Evolutionary conservation across 2,113 vertebrate genomes (phyloP), one percentile per base, ranked within the genome.

Genomic region (Oreochromis spilurus): DNA sequence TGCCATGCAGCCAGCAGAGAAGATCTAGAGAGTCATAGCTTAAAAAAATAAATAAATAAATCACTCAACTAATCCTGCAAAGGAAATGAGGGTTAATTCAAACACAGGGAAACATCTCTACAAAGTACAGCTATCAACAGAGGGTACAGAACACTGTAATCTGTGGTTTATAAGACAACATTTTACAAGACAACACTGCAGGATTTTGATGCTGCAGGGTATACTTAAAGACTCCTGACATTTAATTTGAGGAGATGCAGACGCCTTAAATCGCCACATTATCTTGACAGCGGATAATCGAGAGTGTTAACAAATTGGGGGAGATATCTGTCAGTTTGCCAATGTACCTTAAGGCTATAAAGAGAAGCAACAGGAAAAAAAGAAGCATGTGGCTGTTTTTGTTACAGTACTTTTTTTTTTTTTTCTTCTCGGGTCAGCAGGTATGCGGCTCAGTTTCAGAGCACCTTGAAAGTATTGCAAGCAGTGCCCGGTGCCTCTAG

Each of bases 261-360:
- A 91, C 75, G 86, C 86, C 84, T 93, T 60, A 82, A 85, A 88
- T 45, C 85, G 82, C 54, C 84, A 91, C 62, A 70, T 90, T 92
- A 88, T 62, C 53, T 78, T 93, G 87, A 90, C 85, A 89, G 85
- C 81, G 57, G 78, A 86, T 92, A 83, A 95, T 93, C 85, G 45
- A 21, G 58, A 86, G 90, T 93, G 94, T 88, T 54, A 83, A 91
- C 84, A 89, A 90, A 94, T 90, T 85, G 67, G 81, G 58, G 38
- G 38, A 67, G 78, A 87, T 88, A 58, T 72, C 84, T 83, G 90
- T 89, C 93, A 91, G 55, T 80, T 62, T 85, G 48, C 40, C 52
- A 29, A 4, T 67, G 19, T 43, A 31, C 52, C 67, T 58, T 4
- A 34, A 54, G 21, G 75, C 77, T 36, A 57, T 21, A 38, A 67